These are phyloP conservation scores for Oncorhynchus mykiss DNA, from an alignment of 2,113 vertebrate species.

Conservation along the genomic window DNA sequence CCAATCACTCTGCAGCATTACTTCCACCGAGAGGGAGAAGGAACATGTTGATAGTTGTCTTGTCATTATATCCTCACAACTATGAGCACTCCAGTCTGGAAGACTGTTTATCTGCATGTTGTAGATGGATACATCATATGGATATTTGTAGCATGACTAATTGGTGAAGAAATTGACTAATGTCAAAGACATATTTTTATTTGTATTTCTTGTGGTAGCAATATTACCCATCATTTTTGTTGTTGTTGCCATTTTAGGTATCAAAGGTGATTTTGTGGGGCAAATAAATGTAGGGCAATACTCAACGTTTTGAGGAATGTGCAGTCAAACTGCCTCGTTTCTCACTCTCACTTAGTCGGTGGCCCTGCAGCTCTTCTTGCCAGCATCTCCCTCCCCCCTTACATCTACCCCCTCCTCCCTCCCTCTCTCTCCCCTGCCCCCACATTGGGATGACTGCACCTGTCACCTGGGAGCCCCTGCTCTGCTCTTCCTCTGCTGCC, in stretches of 20 bases:
- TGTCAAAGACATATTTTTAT: neutral
- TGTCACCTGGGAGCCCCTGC: constrained; percentile 99
- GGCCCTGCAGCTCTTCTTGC: constrained; percentile 30
- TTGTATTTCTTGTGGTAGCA: neutral
- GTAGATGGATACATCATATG: neutral
- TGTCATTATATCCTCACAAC: constrained; percentile 56
- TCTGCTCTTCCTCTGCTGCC: too few species aligned
- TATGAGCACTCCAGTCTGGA: constrained; percentile 40
- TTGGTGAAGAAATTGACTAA: neutral
- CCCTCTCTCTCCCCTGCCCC: constrained; percentile 41
- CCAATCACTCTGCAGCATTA: constrained; percentile 68
- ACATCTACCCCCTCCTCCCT: constrained; percentile 10
- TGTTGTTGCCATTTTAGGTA: neutral
- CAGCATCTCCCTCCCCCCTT: constrained; percentile 21
- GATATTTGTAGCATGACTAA: neutral
- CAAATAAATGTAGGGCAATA: too few species aligned
- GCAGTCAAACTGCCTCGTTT: constrained; percentile 4
- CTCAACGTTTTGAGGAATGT: neutral
- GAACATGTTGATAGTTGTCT: constrained; percentile 67
- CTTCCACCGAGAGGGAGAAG: constrained; percentile 70
- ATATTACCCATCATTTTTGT: neutral
- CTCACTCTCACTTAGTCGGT: constrained; percentile 14
- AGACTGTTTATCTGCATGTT: constrained; percentile 40
- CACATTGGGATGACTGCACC: constrained; percentile 90
- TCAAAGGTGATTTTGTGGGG: too few species aligned